Evolutionary conservation across 2,113 vertebrate genomes (phyloP).

Genomic region (Miniopterus natalensis): DNA sequence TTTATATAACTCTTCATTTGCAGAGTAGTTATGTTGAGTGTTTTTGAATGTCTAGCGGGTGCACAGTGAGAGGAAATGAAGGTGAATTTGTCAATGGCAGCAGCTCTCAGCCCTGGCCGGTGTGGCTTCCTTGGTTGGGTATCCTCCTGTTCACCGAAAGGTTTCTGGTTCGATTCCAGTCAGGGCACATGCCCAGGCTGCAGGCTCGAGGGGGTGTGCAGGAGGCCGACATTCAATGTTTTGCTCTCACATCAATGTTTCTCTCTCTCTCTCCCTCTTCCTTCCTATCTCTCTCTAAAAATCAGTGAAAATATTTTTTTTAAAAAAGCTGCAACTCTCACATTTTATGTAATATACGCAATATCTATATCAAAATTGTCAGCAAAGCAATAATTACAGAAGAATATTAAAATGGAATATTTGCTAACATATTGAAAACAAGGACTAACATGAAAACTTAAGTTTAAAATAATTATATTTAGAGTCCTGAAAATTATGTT

Average conservation of each 20-base stretch:
- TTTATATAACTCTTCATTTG: not conserved
- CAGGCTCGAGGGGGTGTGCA: not conserved
- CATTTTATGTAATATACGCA: not conserved
- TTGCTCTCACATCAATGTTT: not conserved
- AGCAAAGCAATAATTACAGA: slow-evolving; percentile 11
- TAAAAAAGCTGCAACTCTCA: not conserved
- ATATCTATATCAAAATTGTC: not conserved
- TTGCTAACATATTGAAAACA: not conserved
- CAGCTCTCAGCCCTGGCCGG: not conserved
- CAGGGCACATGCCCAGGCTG: no score
- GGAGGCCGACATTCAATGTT: not conserved
- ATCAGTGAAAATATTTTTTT: not conserved
- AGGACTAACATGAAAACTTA: not conserved
- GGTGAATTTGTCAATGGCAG: not conserved
- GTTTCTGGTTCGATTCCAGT: no score
- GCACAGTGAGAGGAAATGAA: not conserved
- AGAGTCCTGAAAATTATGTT: slow-evolving; percentile 70
- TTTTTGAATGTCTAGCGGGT: not conserved
- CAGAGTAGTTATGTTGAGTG: not conserved
- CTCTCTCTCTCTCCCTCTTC: not conserved
- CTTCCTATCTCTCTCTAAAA: not conserved
- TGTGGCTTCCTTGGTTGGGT: not conserved
- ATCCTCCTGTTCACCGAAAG: not conserved
- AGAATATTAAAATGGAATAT: not conserved
- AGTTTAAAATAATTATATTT: slow-evolving; percentile 41